Evolutionary conservation across 2,113 vertebrate genomes (phyloP).

Genomic region (Sturnira hondurensis): DNA sequence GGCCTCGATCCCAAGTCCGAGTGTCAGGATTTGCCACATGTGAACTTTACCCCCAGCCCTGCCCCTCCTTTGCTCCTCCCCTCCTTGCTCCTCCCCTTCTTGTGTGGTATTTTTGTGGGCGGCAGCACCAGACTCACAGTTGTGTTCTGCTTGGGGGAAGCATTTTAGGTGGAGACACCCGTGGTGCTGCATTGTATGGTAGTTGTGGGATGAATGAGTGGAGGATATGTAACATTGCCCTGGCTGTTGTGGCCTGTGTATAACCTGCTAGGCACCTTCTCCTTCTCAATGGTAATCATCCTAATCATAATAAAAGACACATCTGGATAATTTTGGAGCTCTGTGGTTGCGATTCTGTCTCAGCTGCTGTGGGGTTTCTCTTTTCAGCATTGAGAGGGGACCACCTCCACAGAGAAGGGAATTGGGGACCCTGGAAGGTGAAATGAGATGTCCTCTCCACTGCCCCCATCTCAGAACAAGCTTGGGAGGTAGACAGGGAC

Average conservation of each 20-base stretch:
- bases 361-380: neutral
- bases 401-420: neutral
- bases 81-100: neutral
- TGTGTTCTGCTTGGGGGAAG: neutral
- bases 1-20: neutral
- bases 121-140: neutral
- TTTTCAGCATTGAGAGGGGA: neutral
- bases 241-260: neutral
- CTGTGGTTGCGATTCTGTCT: neutral
- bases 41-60: neutral
- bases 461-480: neutral
- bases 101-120: neutral
- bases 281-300: neutral
- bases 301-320: conserved; percentile 56
- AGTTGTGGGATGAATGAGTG: neutral
- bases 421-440: neutral
- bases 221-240: neutral
- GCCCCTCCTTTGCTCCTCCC: too few species aligned
- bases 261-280: neutral
- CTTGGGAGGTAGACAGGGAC: neutral
- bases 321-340: neutral
- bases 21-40: neutral
- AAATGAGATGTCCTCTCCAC: neutral
- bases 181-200: neutral
- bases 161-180: neutral